Percentiles rank a stretch among this genome's conserved stretches.
phyloP scores from a whole-genome alignment of 2,113 vertebrate species.

The Zeus faber region DNA sequence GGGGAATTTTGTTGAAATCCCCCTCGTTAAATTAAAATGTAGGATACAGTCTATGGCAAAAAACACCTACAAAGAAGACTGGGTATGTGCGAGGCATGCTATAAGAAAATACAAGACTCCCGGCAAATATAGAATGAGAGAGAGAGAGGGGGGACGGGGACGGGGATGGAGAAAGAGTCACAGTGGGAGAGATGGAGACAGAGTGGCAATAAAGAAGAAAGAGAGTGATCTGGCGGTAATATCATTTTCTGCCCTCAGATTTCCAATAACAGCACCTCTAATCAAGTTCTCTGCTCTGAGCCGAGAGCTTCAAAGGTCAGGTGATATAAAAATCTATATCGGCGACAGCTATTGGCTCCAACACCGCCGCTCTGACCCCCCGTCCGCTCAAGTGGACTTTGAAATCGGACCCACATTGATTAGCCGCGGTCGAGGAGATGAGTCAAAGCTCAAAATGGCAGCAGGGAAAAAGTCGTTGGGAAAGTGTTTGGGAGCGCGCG shows the following conservation, averaged over 20 bases:
- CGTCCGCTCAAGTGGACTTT: slow-evolving; percentile 21
- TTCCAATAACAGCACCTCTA: slow-evolving; percentile 16
- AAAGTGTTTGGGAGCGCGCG: slow-evolving; percentile 3
- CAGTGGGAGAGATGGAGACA: no score
- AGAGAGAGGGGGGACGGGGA: no score
- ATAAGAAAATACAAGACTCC: no score
- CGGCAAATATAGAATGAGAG: no score
- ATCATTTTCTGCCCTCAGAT: slow-evolving; percentile 36
- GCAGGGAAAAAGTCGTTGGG: slow-evolving; percentile 29
- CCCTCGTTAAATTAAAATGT: no score
- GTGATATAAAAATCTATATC: slow-evolving; percentile 51
- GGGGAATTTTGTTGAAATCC: no score
- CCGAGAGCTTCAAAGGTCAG: slow-evolving; percentile 49
- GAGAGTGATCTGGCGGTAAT: slow-evolving; percentile 23
- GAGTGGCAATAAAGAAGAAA: slow-evolving; percentile 28
- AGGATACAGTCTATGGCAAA: no score
- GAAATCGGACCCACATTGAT: slow-evolving; percentile 45
- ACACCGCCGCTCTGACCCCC: slow-evolving; percentile 37
- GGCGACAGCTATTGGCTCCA: slow-evolving; percentile 35
- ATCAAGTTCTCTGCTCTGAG: slow-evolving; percentile 34
- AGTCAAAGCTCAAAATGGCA: slow-evolving; percentile 25
- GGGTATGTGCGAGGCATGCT: no score
- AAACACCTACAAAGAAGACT: no score
- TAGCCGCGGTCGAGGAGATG: slow-evolving; percentile 30
- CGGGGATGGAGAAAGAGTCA: no score